Percentiles rank a stretch among this genome's conserved stretches.
Evolutionary conservation across 2,113 vertebrate genomes (phyloP).

Genomic region (Scalopus aquaticus): DNA sequence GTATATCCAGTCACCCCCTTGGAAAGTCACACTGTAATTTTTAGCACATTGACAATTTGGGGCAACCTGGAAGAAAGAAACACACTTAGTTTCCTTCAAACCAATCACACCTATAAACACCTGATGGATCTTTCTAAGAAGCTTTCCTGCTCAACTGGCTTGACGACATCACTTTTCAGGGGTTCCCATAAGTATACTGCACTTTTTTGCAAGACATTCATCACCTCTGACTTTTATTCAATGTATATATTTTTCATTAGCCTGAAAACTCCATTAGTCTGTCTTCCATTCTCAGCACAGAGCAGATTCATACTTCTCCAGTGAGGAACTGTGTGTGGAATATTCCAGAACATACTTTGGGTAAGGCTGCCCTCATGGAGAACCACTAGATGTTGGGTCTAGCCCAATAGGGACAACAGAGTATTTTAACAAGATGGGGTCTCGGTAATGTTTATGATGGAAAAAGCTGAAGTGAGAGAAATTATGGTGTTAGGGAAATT

Average conservation of each 20-base stretch:
- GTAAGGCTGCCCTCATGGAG: not conserved
- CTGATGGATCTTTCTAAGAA: not conserved
- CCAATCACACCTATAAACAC: not conserved
- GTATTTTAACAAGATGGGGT: not conserved
- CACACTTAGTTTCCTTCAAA: not conserved
- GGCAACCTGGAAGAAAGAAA: not conserved
- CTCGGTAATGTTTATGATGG: not conserved
- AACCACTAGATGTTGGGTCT: not conserved
- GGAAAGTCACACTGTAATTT: not conserved
- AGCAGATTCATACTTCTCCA: not conserved
- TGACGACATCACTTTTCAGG: not conserved
- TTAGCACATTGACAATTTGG: not conserved
- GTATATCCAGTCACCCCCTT: not conserved
- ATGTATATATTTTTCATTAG: not conserved
- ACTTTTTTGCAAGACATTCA: not conserved
- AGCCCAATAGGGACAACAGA: not conserved
- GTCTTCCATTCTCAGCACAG: not conserved
- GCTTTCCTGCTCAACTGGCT: not conserved
- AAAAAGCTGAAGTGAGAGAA: not conserved
- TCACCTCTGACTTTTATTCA: not conserved
- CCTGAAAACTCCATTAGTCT: not conserved
- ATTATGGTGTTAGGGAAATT: not conserved
- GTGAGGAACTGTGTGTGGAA: not conserved
- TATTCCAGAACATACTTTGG: not conserved
- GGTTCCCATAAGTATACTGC: not conserved